Percentiles rank a stretch among this genome's conserved stretches.
These are phyloP conservation scores for Mastomys coucha DNA, from an alignment of 2,113 vertebrate species.

Conservation along the genomic window DNA sequence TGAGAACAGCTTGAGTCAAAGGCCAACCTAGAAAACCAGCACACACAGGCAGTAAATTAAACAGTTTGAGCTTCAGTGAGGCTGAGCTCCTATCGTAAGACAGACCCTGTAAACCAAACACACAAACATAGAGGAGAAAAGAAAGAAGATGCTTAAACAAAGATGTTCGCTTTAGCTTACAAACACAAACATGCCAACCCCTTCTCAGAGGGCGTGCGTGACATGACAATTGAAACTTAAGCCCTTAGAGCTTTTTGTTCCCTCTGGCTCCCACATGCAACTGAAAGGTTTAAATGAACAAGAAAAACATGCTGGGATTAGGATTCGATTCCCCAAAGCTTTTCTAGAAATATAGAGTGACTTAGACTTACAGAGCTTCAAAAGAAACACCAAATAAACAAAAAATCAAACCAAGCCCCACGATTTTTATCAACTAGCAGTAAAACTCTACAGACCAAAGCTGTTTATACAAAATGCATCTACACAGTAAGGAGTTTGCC, in stretches of 20 bases:
- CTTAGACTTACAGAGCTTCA: slow-evolving; percentile 82
- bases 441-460: slow-evolving; percentile 72
- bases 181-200: slow-evolving; percentile 56
- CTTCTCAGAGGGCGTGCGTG: slow-evolving; percentile 24
- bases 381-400: slow-evolving; percentile 82
- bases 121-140: neutral
- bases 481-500: slow-evolving; percentile 80
- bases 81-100: neutral
- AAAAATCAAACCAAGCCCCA: slow-evolving; percentile 69
- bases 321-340: slow-evolving; percentile 84
- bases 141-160: slow-evolving; percentile 35
- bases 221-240: slow-evolving; percentile 69
- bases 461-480: slow-evolving; percentile 78
- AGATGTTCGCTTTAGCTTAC: slow-evolving; percentile 40
- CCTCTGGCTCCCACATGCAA: slow-evolving; percentile 77
- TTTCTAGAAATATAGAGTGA: slow-evolving; percentile 84
- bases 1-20: slow-evolving; percentile 18
- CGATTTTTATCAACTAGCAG: slow-evolving; percentile 84
- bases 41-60: neutral
- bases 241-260: slow-evolving; percentile 31
- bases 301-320: slow-evolving; percentile 85
- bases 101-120: neutral
- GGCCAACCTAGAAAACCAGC: neutral
- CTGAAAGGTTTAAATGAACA: slow-evolving; percentile 82
- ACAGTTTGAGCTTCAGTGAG: neutral